Conservation (phyloP, 2,888 invertebrate species). For the Copidosoma aretas region DNA sequence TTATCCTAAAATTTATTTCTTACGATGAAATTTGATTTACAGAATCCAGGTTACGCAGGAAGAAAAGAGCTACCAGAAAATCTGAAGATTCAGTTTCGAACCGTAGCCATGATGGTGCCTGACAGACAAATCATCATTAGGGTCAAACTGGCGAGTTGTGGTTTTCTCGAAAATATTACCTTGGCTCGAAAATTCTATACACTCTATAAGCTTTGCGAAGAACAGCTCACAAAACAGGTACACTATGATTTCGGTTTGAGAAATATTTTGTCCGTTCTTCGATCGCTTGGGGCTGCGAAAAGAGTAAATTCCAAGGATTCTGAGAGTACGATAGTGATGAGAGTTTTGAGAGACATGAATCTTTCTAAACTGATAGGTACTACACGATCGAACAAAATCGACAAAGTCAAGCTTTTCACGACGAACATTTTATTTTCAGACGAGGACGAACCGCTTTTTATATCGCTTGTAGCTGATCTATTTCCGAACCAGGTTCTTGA, state of each 20-base stretch:
- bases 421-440: slow-evolving; percentile 64
- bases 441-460: slow-evolving; percentile 97
- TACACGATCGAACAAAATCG: neutral
- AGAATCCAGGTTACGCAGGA: slow-evolving; percentile 98
- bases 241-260: slow-evolving; percentile 97
- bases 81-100: slow-evolving; percentile 95
- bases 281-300: slow-evolving; percentile 92
- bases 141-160: slow-evolving; percentile 94
- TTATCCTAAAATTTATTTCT: neutral
- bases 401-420: neutral
- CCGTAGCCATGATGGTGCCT: slow-evolving; percentile 99
- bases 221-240: slow-evolving; percentile 95
- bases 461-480: slow-evolving; percentile 92
- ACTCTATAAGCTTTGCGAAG: slow-evolving; percentile 94
- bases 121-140: slow-evolving; percentile 96
- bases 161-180: slow-evolving; percentile 94
- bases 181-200: slow-evolving; percentile 96
- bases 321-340: slow-evolving; percentile 96
- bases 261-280: slow-evolving; percentile 91
- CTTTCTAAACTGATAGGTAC: slow-evolving; percentile 87
- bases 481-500: slow-evolving; percentile 95
- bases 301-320: slow-evolving; percentile 89
- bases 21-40: slow-evolving; percentile 39
- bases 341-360: slow-evolving; percentile 97
- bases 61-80: slow-evolving; percentile 96